Evolutionary conservation across 2,113 vertebrate species (phyloP).

Genomic region (Acrocephalus arundinaceus): DNA sequence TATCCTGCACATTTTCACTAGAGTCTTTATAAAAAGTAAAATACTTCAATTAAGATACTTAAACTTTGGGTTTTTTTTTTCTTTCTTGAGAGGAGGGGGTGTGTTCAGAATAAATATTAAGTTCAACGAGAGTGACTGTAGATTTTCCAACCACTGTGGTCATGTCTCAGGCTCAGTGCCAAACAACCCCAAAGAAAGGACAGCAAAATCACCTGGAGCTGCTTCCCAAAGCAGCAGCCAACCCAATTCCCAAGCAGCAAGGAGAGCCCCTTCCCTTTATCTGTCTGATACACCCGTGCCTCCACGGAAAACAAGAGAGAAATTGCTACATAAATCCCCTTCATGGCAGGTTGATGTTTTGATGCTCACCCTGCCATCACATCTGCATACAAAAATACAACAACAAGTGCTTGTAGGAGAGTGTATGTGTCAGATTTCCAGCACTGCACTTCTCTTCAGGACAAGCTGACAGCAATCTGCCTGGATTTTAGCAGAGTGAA

Average conservation of each 20-base stretch:
- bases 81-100: no score
- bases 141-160: background rate
- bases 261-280: background rate
- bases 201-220: background rate
- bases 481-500: background rate
- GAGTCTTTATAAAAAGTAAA: background rate
- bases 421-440: background rate
- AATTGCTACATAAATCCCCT: conserved; percentile 31
- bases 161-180: background rate
- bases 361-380: conserved; percentile 32
- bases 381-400: conserved; percentile 50
- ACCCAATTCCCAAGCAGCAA: background rate
- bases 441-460: background rate
- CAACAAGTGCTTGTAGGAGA: conserved; percentile 38
- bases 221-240: background rate
- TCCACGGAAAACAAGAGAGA: conserved; percentile 27
- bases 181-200: background rate
- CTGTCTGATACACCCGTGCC: background rate
- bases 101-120: background rate
- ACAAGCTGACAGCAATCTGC: background rate
- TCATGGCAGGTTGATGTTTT: conserved; percentile 2
- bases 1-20: background rate
- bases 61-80: accelerated
- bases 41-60: background rate
- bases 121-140: background rate